Conservation (phyloP, 92 coral and sea anemone species). For the Epizoanthus rinbou region DNA sequence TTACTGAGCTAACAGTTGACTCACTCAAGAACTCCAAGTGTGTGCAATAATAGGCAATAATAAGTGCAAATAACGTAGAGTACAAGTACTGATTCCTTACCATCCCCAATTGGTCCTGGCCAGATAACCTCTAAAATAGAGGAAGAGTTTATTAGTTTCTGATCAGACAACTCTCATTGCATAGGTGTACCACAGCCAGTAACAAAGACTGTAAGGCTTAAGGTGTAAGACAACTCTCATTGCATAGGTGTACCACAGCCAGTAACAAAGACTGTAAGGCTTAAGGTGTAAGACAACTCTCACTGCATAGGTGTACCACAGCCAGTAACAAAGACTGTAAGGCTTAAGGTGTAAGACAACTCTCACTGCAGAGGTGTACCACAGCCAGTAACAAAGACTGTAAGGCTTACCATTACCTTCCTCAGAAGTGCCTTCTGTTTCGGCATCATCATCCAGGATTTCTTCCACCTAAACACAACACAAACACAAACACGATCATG, state of each 20-base stretch:
- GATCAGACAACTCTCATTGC: background rate
- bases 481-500: background rate
- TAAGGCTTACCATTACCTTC: conserved; percentile 34
- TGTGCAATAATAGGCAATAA: no score
- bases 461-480: conserved; percentile 62
- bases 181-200: background rate
- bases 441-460: conserved; percentile 74
- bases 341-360: no score
- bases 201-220: background rate
- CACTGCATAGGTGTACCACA: background rate
- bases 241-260: background rate
- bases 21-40: no score
- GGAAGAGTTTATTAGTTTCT: background rate
- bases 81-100: conserved; percentile 3
- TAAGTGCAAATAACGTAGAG: no score
- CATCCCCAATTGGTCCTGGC: conserved; percentile 1
- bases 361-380: background rate
- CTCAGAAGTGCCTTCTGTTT: conserved; percentile 21
- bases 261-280: background rate
- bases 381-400: background rate
- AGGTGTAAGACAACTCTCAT: no score
- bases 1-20: no score
- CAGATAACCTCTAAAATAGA: conserved; percentile 12
- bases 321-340: background rate
- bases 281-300: no score